phyloP scores from a whole-genome alignment of 2,888 invertebrate species.

The Fragum sueziense region DNA sequence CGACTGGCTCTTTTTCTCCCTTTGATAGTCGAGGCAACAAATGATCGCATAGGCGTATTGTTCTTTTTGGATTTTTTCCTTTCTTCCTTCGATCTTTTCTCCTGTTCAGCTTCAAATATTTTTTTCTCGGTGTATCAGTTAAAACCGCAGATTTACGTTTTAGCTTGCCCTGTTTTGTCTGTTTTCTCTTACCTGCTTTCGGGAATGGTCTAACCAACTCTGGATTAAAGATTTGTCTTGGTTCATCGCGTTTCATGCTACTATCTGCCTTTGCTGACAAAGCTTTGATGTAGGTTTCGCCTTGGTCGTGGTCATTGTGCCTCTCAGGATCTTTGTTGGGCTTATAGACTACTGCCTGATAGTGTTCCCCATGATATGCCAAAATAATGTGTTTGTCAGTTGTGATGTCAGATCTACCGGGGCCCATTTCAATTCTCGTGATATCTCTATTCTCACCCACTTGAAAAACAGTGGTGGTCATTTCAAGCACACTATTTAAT shows the following conservation, averaged over 20 bases:
- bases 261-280: no score
- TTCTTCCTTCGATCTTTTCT: not conserved
- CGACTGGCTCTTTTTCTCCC: not conserved
- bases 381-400: not conserved
- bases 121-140: not conserved
- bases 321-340: no score
- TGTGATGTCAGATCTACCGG: not conserved
- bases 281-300: no score
- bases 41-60: no score
- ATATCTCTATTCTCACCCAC: constrained; percentile 6
- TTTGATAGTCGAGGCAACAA: not conserved
- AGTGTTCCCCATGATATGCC: constrained; percentile 22
- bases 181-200: constrained; percentile 15
- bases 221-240: not conserved
- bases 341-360: constrained; percentile 4
- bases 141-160: constrained; percentile 1
- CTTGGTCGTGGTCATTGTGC: no score
- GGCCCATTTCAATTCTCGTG: constrained; percentile 8
- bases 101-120: not conserved
- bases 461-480: constrained; percentile 1
- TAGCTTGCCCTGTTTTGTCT: not conserved
- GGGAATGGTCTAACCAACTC: constrained; percentile 20
- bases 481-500: constrained; percentile 6
- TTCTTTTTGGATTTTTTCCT: no score
- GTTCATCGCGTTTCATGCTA: no score